Conservation (phyloP, 2,888 invertebrate species). For the Icerya purchasi region DNA sequence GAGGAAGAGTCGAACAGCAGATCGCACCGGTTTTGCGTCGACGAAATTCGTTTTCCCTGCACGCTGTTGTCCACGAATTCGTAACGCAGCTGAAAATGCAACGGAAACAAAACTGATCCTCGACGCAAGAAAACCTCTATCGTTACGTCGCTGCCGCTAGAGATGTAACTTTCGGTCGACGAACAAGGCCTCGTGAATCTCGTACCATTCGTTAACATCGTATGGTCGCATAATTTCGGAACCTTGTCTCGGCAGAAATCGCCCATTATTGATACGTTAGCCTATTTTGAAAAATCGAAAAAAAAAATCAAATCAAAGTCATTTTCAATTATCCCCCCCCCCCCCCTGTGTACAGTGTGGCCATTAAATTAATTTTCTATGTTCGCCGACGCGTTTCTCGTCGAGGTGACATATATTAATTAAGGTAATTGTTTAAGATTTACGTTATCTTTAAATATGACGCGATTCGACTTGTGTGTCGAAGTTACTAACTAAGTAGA, state of each 20-base stretch:
- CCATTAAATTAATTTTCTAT: too few relatives aligned
- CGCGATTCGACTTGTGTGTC: too few relatives aligned
- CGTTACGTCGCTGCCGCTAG: conserved; percentile 48
- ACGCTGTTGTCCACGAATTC: conserved; percentile 51
- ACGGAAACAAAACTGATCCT: conserved; percentile 57
- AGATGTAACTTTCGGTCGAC: conserved; percentile 52
- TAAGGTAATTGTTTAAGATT: too few relatives aligned
- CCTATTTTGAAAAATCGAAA: too few relatives aligned
- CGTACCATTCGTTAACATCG: conserved; percentile 46
- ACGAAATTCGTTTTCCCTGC: conserved; percentile 14
- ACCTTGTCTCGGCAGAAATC: conserved; percentile 46
- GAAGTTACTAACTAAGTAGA: too few relatives aligned
- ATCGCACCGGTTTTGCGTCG: background rate
- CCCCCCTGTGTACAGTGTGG: too few relatives aligned
- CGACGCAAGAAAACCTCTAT: conserved; percentile 52
- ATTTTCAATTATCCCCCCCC: background rate
- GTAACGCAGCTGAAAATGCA: conserved; percentile 53
- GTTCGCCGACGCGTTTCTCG: too few relatives aligned
- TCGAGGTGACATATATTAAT: background rate
- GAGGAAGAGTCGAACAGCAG: conserved; percentile 2
- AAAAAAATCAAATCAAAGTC: conserved; percentile 7
- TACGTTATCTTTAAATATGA: too few relatives aligned
- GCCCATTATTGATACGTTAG: conserved; percentile 38
- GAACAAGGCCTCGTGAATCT: conserved; percentile 46
- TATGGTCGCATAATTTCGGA: conserved; percentile 51